Conservation (phyloP, 1,140 invertebrate species). For the Meloidogyne exigua region DNA sequence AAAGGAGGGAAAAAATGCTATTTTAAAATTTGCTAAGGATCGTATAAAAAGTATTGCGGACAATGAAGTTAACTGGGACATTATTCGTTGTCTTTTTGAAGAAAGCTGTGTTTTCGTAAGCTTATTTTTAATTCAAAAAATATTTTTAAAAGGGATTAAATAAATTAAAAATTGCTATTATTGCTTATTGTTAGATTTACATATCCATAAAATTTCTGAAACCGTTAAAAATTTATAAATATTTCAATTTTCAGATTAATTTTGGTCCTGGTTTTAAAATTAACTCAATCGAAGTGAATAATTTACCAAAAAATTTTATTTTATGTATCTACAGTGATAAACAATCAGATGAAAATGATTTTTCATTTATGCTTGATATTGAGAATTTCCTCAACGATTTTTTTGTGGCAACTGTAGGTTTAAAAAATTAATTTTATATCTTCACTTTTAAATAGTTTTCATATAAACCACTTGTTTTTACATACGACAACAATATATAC, state of each 20-base stretch:
- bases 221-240: too few species aligned
- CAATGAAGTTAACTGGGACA: background rate
- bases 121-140: background rate
- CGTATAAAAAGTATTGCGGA: background rate
- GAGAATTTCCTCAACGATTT: background rate
- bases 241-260: background rate
- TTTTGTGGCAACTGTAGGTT: background rate
- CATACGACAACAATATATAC: background rate
- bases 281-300: background rate
- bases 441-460: background rate
- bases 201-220: too few species aligned
- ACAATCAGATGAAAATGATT: background rate
- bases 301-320: background rate
- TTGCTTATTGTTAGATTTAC: too few species aligned
- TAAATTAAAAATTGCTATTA: too few species aligned
- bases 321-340: background rate
- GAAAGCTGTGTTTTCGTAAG: background rate
- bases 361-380: background rate
- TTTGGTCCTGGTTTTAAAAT: background rate
- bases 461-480: background rate
- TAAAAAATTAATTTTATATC: background rate
- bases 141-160: too few species aligned
- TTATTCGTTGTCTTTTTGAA: background rate
- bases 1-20: background rate
- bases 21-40: background rate